phyloP scores from a whole-genome alignment of 2,888 invertebrate species.

The Parnassius mnemosyne region DNA sequence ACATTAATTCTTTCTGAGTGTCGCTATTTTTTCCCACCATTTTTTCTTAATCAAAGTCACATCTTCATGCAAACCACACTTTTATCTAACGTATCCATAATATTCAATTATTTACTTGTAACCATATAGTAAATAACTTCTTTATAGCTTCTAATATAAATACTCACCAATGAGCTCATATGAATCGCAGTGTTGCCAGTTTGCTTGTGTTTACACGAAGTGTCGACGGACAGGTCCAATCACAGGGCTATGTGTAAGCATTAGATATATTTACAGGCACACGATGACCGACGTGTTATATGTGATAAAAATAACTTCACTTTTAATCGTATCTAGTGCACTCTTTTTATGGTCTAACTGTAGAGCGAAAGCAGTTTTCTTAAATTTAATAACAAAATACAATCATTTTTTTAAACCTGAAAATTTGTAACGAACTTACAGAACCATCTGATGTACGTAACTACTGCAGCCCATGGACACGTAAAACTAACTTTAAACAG shows the following conservation, averaged over 20 bases:
- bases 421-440: neutral
- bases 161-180: neutral
- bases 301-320: slow-evolving; percentile 16
- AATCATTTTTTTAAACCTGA: no score
- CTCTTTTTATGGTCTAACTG: slow-evolving; percentile 1
- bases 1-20: no score
- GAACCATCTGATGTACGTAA: no score
- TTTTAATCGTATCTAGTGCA: neutral
- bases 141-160: slow-evolving; percentile 12
- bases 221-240: slow-evolving; percentile 15
- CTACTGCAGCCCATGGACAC: no score
- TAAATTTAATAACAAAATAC: no score
- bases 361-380: neutral
- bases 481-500: no score
- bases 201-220: slow-evolving; percentile 15
- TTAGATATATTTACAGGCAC: slow-evolving; percentile 10
- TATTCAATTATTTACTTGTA: neutral
- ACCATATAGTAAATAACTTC: slow-evolving; percentile 11
- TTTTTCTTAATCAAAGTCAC: no score
- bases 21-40: no score
- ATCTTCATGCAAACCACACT: no score
- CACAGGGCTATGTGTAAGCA: slow-evolving; percentile 12
- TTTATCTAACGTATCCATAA: no score
- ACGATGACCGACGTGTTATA: slow-evolving; percentile 11
- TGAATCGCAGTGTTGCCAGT: slow-evolving; percentile 8